Percentiles rank a stretch among this genome's conserved stretches.
These are phyloP conservation scores for Mactra quadrangularis DNA, from an alignment of 1,140 invertebrate genomes.

Conservation along the genomic window DNA sequence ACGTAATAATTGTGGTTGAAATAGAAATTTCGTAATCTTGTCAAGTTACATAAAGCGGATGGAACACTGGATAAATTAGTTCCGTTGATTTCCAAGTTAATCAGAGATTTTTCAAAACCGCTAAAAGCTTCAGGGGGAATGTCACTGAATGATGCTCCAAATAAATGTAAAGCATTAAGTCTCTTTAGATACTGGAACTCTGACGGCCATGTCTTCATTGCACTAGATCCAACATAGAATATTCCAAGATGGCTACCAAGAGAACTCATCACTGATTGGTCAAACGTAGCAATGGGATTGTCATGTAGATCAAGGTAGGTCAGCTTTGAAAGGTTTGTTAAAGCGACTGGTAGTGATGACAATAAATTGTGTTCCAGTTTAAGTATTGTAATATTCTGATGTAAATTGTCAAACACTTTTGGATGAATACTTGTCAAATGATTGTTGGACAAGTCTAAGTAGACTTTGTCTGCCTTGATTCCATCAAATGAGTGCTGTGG, in stretches of 20 bases:
- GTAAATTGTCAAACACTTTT: neutral
- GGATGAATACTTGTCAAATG: neutral
- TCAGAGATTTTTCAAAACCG: neutral
- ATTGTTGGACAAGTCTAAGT: slow-evolving; percentile 26
- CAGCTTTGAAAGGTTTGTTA: slow-evolving; percentile 6
- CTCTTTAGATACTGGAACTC: neutral
- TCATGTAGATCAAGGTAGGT: slow-evolving; percentile 6
- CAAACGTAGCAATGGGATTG: slow-evolving; percentile 20
- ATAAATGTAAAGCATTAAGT: slow-evolving; percentile 10
- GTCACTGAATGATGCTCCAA: neutral
- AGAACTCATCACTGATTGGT: neutral
- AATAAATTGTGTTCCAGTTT: slow-evolving; percentile 25
- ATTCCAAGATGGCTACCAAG: slow-evolving; percentile 21
- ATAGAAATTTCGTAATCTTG: neutral
- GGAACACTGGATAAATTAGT: slow-evolving; percentile 16
- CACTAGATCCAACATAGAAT: slow-evolving; percentile 17
- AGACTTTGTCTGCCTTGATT: slow-evolving; percentile 10
- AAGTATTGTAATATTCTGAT: slow-evolving; percentile 14
- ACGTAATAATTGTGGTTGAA: slow-evolving; percentile 16
- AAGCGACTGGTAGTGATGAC: neutral
- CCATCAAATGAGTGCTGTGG: neutral
- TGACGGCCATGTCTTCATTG: neutral
- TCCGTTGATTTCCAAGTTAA: slow-evolving; percentile 12
- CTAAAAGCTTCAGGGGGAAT: slow-evolving; percentile 15
- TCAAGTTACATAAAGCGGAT: neutral